Percentiles rank a stretch among this genome's conserved stretches.
Evolutionary conservation across 2,797 vertebrate genomes (phyloP).

Genomic region (Oreortyx pictus): DNA sequence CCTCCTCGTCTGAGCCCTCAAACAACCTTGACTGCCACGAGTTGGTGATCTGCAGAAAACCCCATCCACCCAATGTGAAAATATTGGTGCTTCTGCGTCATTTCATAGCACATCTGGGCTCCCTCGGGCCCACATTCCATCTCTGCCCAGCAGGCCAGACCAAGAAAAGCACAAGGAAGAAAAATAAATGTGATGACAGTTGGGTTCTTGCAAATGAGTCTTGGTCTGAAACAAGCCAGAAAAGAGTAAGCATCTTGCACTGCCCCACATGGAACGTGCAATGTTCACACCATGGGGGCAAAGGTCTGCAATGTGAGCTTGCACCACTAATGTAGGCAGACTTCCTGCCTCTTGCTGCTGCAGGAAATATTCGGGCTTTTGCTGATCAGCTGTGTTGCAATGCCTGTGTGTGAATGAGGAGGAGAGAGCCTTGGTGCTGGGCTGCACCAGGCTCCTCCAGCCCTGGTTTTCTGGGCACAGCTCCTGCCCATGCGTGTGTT

Average conservation of each 20-base stretch:
- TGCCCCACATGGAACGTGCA: background rate
- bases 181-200: conserved; percentile 64
- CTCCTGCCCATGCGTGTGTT: background rate
- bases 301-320: conserved; percentile 47
- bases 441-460: background rate
- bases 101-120: conserved; percentile 17
- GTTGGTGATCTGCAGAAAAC: background rate
- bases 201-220: conserved; percentile 15
- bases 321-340: background rate
- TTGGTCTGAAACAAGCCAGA: conserved; percentile 30
- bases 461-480: background rate
- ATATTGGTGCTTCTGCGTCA: background rate
- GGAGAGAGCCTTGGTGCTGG: background rate
- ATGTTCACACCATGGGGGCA: background rate
- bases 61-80: background rate
- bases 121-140: background rate
- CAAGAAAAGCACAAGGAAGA: conserved; percentile 33
- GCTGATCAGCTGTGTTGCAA: background rate
- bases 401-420: accelerated
- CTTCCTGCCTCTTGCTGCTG: conserved; percentile 25
- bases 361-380: conserved; percentile 12
- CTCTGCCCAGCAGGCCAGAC: conserved; percentile 10
- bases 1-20: background rate
- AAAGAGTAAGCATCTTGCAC: background rate
- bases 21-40: background rate